A percentile compares a stretch with the other conserved stretches of the same genome.
These are phyloP conservation scores for Sphaeramia orbicularis DNA, from an alignment of 2,797 vertebrate species.

Conservation along the genomic window DNA sequence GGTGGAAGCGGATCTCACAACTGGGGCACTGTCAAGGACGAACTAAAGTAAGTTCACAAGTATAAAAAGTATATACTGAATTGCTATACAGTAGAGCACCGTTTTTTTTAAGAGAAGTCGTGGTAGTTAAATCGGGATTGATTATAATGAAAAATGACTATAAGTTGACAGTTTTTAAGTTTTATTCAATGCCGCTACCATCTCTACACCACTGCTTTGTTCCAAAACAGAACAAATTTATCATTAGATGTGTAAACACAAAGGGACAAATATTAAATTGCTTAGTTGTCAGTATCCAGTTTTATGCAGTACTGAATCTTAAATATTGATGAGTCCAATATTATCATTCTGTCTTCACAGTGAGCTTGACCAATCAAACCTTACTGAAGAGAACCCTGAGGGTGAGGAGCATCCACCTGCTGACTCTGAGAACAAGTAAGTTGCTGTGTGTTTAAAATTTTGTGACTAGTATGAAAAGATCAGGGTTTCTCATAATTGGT, in stretches of 20 bases:
- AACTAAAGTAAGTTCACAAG: constrained; percentile 90
- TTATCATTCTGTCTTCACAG: constrained; percentile 67
- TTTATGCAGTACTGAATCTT: background rate
- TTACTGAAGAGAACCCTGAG: constrained; percentile 95
- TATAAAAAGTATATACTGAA: background rate
- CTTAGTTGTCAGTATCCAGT: background rate
- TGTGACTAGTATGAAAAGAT: too few species aligned
- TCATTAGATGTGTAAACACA: too few species aligned
- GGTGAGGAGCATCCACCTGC: constrained; percentile 96
- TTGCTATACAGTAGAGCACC: background rate
- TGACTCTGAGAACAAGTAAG: constrained; percentile 99
- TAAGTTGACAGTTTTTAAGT: too few species aligned
- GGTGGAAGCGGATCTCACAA: constrained; percentile 98
- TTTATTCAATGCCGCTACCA: too few species aligned
- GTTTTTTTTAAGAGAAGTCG: background rate
- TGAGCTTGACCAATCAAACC: constrained; percentile 95
- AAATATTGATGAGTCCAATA: background rate
- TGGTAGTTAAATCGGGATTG: too few species aligned
- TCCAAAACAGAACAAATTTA: too few species aligned
- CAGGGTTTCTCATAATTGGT: too few species aligned
- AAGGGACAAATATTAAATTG: background rate
- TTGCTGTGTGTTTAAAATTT: constrained; percentile 35
- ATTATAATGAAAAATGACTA: too few species aligned
- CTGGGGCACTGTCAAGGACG: constrained; percentile 99
- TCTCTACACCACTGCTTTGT: too few species aligned